Evolutionary conservation across 2,113 vertebrate genomes (phyloP).

Genomic region (Hypomesus transpacificus): DNA sequence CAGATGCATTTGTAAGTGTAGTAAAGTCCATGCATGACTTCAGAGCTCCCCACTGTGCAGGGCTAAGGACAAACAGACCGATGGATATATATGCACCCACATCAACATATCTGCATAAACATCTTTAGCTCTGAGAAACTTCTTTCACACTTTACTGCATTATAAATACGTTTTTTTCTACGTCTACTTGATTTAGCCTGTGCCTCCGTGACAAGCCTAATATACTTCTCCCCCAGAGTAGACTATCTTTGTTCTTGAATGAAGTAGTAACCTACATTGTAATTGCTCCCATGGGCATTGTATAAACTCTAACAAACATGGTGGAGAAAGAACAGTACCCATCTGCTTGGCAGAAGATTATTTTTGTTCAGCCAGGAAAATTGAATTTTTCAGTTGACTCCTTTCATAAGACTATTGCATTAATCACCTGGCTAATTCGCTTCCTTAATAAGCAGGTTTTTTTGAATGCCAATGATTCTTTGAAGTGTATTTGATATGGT

Average conservation of each 20-base stretch:
- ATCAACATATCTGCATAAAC: neutral
- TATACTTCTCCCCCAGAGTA: neutral
- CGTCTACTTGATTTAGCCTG: neutral
- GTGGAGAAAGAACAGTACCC: slow-evolving; percentile 13
- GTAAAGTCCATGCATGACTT: too few relatives aligned
- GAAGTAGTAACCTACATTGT: slow-evolving; percentile 13
- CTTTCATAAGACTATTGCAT: slow-evolving; percentile 29
- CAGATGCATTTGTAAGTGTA: too few relatives aligned
- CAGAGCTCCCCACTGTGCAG: too few relatives aligned
- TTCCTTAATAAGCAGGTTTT: slow-evolving; percentile 23
- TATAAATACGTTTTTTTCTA: neutral
- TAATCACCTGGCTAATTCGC: slow-evolving; percentile 37
- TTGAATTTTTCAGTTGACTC: slow-evolving; percentile 19
- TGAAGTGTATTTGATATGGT: slow-evolving; percentile 20
- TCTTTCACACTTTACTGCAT: too few relatives aligned
- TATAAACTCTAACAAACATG: slow-evolving; percentile 21
- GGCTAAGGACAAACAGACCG: too few relatives aligned
- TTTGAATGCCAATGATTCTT: slow-evolving; percentile 31
- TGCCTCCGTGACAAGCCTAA: neutral
- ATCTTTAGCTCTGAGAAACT: neutral
- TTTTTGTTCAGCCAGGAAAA: slow-evolving; percentile 27
- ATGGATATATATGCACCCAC: neutral
- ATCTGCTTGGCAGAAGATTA: slow-evolving; percentile 22
- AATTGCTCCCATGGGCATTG: slow-evolving; percentile 8
- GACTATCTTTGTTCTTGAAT: slow-evolving; percentile 3